These are phyloP conservation scores for Acanthosepion pharaonis DNA, from an alignment of 2,888 invertebrate genomes.

Conservation along the genomic window DNA sequence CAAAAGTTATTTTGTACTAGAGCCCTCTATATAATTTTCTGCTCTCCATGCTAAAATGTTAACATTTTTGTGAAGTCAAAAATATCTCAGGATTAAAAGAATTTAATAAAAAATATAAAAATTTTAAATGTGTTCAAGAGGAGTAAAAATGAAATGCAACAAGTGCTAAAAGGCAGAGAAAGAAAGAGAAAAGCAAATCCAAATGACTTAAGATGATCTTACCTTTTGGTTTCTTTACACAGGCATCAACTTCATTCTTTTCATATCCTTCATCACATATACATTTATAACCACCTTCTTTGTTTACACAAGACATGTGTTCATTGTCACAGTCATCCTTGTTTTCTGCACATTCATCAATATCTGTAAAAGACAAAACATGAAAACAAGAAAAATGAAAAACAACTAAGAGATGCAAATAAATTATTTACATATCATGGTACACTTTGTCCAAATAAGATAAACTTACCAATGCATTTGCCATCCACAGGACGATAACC, in stretches of 20 bases:
- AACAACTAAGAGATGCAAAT: no score
- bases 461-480: conserved; percentile 82
- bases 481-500: conserved; percentile 83
- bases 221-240: conserved; percentile 38
- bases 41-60: no score
- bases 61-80: no score
- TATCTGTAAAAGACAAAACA: conserved; percentile 58
- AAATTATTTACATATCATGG: neutral
- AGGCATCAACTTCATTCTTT: conserved; percentile 49
- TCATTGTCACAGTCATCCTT: conserved; percentile 48
- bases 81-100: no score
- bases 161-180: neutral
- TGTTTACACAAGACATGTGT: conserved; percentile 63
- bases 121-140: no score
- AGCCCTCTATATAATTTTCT: no score
- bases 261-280: conserved; percentile 61
- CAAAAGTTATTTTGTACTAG: no score
- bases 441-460: neutral
- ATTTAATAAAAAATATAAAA: no score
- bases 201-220: neutral
- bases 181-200: neutral
- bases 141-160: no score
- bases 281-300: conserved; percentile 65
- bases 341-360: conserved; percentile 63
- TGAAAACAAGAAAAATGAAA: no score